Evolutionary conservation across 2,888 invertebrate species (phyloP).

Genomic region (Torymus aiolomorphi): DNA sequence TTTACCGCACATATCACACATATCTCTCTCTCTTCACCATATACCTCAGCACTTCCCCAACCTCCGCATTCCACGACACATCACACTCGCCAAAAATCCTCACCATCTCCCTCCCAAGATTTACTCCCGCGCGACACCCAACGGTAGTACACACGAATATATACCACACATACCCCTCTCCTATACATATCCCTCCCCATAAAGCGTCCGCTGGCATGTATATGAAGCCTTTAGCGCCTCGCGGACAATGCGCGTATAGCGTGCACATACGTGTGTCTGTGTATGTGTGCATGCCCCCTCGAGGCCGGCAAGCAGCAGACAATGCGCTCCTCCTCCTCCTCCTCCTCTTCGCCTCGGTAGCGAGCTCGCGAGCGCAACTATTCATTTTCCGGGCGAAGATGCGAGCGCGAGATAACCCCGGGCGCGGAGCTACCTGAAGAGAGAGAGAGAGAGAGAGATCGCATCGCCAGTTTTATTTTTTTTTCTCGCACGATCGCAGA

Average conservation of each 20-base stretch:
- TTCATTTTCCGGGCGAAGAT: slow-evolving; percentile 49
- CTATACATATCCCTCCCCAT: neutral
- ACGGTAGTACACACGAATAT: neutral
- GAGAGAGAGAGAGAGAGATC: too few relatives aligned
- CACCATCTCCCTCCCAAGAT: slow-evolving; percentile 26
- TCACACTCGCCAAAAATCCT: neutral
- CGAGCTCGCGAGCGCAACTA: slow-evolving; percentile 33
- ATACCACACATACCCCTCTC: too few relatives aligned
- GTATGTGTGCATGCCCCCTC: slow-evolving; percentile 16
- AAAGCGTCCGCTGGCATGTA: slow-evolving; percentile 63
- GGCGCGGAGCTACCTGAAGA: too few relatives aligned
- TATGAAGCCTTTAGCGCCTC: slow-evolving; percentile 71
- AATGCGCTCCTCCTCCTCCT: slow-evolving; percentile 58
- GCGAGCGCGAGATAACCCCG: slow-evolving; percentile 39
- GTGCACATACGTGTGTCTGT: neutral
- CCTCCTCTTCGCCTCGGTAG: neutral
- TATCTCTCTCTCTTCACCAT: too few relatives aligned
- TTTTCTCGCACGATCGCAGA: too few relatives aligned
- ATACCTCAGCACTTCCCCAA: too few relatives aligned
- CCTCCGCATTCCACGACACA: too few relatives aligned
- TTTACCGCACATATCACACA: too few relatives aligned
- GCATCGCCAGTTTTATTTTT: too few relatives aligned
- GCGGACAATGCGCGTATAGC: slow-evolving; percentile 65
- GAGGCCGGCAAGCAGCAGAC: slow-evolving; percentile 56
- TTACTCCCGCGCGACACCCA: slow-evolving; percentile 32